Percentiles rank a stretch among this genome's conserved stretches.
phyloP scores from a whole-genome alignment of 2,797 vertebrate species.

The Dryobates pubescens region DNA sequence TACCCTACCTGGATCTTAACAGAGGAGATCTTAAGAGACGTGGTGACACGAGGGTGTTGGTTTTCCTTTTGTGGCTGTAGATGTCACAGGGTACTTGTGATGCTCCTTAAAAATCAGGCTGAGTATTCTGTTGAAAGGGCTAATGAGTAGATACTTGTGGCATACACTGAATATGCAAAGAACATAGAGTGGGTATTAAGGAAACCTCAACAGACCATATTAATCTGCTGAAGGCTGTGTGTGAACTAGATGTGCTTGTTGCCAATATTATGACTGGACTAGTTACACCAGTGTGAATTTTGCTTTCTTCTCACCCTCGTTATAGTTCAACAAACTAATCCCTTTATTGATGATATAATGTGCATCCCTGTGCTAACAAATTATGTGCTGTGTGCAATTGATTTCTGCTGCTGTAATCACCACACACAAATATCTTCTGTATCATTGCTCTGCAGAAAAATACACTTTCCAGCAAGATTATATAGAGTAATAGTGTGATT shows the following conservation, averaged over 20 bases:
- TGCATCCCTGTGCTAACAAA: constrained; percentile 3
- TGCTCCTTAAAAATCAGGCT: neutral
- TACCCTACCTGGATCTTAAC: neutral
- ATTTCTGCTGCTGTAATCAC: constrained; percentile 35
- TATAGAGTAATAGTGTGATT: constrained; percentile 30
- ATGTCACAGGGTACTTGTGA: neutral
- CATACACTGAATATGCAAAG: neutral
- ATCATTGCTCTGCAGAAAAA: constrained; percentile 57
- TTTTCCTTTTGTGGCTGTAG: neutral
- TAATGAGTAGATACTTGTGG: neutral
- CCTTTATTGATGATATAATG: constrained; percentile 39
- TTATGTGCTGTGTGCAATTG: constrained; percentile 45
- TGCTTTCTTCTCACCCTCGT: constrained; percentile 36
- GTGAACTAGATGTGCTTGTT: neutral
- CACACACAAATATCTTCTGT: constrained; percentile 32
- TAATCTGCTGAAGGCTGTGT: neutral
- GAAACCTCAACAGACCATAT: neutral
- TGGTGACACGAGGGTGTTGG: neutral
- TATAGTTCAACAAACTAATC: constrained; percentile 55
- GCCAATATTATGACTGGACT: constrained; percentile 27
- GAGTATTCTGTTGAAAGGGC: neutral
- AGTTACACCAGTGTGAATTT: neutral
- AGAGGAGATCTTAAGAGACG: neutral
- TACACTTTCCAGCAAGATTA: constrained; percentile 33
- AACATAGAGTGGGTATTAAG: neutral